Conservation (phyloP, 2,113 vertebrate species). For the Circaetus cinerascens region DNA sequence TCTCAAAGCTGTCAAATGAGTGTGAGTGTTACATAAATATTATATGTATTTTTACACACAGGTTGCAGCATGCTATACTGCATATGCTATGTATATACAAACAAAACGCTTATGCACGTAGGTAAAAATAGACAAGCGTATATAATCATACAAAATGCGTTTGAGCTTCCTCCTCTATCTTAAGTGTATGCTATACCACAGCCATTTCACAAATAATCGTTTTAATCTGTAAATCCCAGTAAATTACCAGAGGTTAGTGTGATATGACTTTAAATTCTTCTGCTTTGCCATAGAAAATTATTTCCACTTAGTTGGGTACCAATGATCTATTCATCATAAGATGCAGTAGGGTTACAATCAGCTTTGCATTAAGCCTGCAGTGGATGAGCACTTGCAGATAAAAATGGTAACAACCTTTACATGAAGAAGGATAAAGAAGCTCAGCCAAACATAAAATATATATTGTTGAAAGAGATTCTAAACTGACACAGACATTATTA, state of each 20-base stretch:
- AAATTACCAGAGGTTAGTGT: conserved; percentile 77
- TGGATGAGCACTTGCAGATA: conserved; percentile 69
- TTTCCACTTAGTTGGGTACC: conserved; percentile 90
- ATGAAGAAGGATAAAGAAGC: conserved; percentile 47
- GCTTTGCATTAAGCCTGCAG: conserved; percentile 74
- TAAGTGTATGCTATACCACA: neutral
- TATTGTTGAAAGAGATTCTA: conserved; percentile 14
- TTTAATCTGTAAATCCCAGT: conserved; percentile 78
- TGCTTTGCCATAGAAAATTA: conserved; percentile 88
- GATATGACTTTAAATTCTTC: conserved; percentile 80
- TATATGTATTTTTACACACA: neutral
- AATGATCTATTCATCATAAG: conserved; percentile 89
- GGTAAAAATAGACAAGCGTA: neutral
- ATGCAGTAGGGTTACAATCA: conserved; percentile 76
- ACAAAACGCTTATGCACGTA: neutral
- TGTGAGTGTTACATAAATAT: conserved; percentile 26
- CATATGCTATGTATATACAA: conserved; percentile 15
- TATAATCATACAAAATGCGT: neutral
- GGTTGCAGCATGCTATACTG: neutral
- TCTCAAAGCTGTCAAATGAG: conserved; percentile 9
- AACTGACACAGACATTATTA: conserved; percentile 5
- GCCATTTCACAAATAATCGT: conserved; percentile 39
- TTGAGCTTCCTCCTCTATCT: neutral
- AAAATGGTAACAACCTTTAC: conserved; percentile 69
- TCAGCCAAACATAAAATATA: conserved; percentile 32